Base-by-base conservation (phyloP, 2,797 vertebrate species). In the Spinus olivaceus region DNA sequence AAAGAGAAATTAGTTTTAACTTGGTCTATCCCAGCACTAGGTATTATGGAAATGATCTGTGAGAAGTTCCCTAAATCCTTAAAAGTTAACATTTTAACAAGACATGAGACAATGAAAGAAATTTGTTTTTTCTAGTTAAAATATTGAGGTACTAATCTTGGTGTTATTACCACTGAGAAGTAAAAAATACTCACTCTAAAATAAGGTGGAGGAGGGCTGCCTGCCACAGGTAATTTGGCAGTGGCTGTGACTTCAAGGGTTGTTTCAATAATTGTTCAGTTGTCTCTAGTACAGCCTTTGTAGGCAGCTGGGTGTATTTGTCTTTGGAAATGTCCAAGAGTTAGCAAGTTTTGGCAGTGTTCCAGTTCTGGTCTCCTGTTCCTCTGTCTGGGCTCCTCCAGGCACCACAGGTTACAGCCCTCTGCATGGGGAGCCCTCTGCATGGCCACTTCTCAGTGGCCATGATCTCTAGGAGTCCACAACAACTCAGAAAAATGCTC, bases 341-440 rank as follows among this genome's bases (percentile, higher is more conserved):
- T 28, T 10, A 22, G 4, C 27, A 3, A 6, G 12, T 67, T 73
- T 84, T 66, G 57, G 9, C 11, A 59, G 5, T 3, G 15, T 15
- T 47, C 13, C 28, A 41, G 11, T 20, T 42, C 37, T 72, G 18
- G 12, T 28, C 25, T 50, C 44, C 15, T 18, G 10, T 12, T 66
- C 33, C 51, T 42, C 44, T 44, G 7, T 9, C 22, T 4, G 5
- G 57, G n/a, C 11, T 67, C 11, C 59, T 64, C 41, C 56, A 28
- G 14, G 6, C 3, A 24, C 12, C 2, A 0, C 5, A 21, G 27
- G 14, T 49, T 22, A 33, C 6, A 67, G 12, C 18, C 10, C 28
- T 56, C 4, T n/a, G 25, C 0, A 0, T 13, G 24, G 10, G 17
- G 7, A 25, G 12, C 18, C 10, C 28, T 56, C 4, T n/a, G 25